Evolutionary conservation across 2,888 invertebrate genomes (phyloP).

Genomic region (Sarcophaga subvicina): DNA sequence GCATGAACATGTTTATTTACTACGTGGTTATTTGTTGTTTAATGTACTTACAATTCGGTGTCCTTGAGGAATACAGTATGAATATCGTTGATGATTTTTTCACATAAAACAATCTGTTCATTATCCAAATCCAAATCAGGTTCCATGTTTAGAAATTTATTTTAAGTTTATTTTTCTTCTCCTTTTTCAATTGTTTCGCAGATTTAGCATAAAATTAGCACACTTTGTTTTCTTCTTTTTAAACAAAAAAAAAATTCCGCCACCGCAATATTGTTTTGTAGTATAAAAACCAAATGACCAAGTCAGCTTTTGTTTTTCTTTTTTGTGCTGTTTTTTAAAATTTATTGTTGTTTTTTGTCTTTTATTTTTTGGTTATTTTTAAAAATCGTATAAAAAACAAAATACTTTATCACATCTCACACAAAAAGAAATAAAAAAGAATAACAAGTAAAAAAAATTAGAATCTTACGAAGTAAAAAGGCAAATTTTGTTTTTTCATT

Average conservation of each 20-base stretch:
- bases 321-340: not conserved
- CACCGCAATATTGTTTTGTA: slow-evolving; percentile 13
- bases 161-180: not conserved
- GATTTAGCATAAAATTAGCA: slow-evolving; percentile 41
- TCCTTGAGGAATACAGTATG: slow-evolving; percentile 89
- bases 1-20: too few relatives aligned
- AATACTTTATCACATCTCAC: slow-evolving; percentile 50
- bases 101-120: slow-evolving; percentile 88
- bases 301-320: slow-evolving; percentile 43
- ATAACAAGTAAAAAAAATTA: not conserved
- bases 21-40: not conserved
- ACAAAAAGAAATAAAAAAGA: slow-evolving; percentile 3
- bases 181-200: slow-evolving; percentile 18
- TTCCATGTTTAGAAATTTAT: slow-evolving; percentile 39
- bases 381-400: slow-evolving; percentile 10
- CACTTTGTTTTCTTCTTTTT: slow-evolving; percentile 21
- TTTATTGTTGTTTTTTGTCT: slow-evolving; percentile 6
- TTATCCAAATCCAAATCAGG: slow-evolving; percentile 77
- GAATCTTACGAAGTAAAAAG: too few relatives aligned
- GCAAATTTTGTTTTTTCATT: too few relatives aligned
- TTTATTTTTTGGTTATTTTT: slow-evolving; percentile 26
- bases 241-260: slow-evolving; percentile 19
- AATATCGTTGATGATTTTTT: slow-evolving; percentile 91
- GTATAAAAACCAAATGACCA: slow-evolving; percentile 19
- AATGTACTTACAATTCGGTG: slow-evolving; percentile 87